These are phyloP conservation scores for Brachypalpus laphriformis DNA, from an alignment of 2,888 invertebrate genomes.

Conservation along the genomic window DNA sequence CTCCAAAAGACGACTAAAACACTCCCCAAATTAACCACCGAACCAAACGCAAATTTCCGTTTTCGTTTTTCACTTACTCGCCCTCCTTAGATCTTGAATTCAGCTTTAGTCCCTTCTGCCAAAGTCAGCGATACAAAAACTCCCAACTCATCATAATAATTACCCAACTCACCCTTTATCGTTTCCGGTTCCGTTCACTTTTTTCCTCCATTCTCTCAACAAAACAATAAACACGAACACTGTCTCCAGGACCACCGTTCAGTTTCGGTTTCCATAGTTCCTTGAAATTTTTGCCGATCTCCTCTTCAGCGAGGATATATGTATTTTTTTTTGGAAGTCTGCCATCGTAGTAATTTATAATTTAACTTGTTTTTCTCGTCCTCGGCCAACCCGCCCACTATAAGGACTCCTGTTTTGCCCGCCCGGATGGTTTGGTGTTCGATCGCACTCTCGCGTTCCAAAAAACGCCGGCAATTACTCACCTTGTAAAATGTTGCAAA, in stretches of 20 bases:
- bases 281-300: constrained; percentile 14
- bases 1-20: background rate
- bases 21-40: background rate
- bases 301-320: no score
- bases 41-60: constrained; percentile 15
- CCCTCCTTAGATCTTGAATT: background rate
- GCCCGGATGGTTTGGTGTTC: constrained; percentile 45
- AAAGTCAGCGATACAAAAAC: constrained; percentile 34
- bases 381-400: constrained; percentile 9
- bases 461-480: constrained; percentile 65
- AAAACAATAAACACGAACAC: constrained; percentile 22
- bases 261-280: background rate
- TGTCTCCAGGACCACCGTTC: background rate
- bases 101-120: background rate
- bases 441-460: constrained; percentile 14
- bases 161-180: constrained; percentile 38
- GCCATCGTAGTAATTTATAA: constrained; percentile 64
- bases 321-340: constrained; percentile 55
- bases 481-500: constrained; percentile 63
- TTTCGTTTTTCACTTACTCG: background rate
- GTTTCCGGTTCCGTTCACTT: constrained; percentile 16
- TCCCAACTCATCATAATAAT: constrained; percentile 37
- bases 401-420: constrained; percentile 43
- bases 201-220: background rate
- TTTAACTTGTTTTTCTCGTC: constrained; percentile 40